Evolutionary conservation across 2,113 vertebrate species (phyloP), one percentile per base, ranked within the genome.

Genomic region (Actenoides hombroni): DNA sequence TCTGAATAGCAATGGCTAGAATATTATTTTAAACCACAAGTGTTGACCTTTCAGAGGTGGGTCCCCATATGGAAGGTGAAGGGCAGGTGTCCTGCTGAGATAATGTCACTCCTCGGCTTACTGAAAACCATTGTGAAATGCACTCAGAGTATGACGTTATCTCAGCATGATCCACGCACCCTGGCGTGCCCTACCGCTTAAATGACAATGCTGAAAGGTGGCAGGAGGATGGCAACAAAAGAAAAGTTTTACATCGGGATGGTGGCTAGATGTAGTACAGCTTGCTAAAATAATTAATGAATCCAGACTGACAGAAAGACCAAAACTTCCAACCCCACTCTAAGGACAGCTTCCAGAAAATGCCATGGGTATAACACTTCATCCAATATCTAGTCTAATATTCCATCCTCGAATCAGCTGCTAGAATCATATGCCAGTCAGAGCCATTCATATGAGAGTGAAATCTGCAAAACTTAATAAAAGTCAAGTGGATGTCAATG

Each of bases 401-500:
- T 13, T 80, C 83, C 69, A 35, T 48, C 37, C 70, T 63, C 54
- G 73, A 82, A 69, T 93, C 83, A 85, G 80, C 91, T 87, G 59
- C 89, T 77, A 12, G 61, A 94, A 56, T 85, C 70, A 40, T 33
- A n/a, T 0, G 5, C 83, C 74, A 88, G 59, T 81, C 86, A 88
- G 74, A 85, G 88, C 40, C 7, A 5, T 61, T 94, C 75, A 14
- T 15, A 42, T 4, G 49, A 83, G 92, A 92, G 73, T 5, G 81
- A 79, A 94, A 93, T 92, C 73, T 93, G 83, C 74, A 92, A 96
- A 96, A 96, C 94, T 96, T 96, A 92, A 89, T 95, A 94, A 95
- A 95, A 97, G 96, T 97, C 94, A 97, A 97, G 91, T 96, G 86
- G 86, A 92, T 94, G 88, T 95, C 95, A 96, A 95, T 79, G 86